Evolutionary conservation across 2,113 vertebrate species (phyloP).

Genomic region (Zapus hudsonius): DNA sequence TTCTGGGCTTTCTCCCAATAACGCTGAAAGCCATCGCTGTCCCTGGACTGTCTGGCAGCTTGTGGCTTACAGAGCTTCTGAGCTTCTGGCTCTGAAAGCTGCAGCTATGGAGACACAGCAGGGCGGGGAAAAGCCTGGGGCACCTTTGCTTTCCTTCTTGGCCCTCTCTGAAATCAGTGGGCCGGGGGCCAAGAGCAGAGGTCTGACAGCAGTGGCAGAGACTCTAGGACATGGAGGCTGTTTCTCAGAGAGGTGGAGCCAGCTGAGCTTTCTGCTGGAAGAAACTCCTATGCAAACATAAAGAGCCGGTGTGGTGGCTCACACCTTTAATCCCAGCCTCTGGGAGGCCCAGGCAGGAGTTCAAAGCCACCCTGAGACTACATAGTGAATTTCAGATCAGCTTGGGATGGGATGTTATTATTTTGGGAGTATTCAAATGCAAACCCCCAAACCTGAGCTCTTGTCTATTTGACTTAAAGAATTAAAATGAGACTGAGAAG

Average conservation of each 20-base stretch:
- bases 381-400: no score
- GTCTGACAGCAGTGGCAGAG: background rate
- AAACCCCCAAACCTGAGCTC: no score
- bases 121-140: background rate
- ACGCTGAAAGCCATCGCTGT: background rate
- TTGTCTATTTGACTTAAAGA: no score
- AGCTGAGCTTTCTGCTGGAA: background rate
- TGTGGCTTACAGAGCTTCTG: background rate
- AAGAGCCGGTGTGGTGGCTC: background rate
- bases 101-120: background rate
- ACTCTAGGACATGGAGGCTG: background rate
- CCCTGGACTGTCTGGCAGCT: background rate
- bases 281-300: background rate
- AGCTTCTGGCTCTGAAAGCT: background rate
- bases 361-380: no score
- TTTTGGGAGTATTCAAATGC: no score
- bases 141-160: background rate
- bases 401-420: no score
- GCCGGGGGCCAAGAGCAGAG: background rate
- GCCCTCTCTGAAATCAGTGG: background rate
- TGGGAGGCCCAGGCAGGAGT: no score
- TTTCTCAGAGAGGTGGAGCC: slow-evolving; percentile 26
- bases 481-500: no score
- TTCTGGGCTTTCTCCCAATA: background rate
- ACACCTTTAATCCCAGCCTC: no score